Conservation (phyloP, 2,113 vertebrate species). For the Phrynosoma platyrhinos region DNA sequence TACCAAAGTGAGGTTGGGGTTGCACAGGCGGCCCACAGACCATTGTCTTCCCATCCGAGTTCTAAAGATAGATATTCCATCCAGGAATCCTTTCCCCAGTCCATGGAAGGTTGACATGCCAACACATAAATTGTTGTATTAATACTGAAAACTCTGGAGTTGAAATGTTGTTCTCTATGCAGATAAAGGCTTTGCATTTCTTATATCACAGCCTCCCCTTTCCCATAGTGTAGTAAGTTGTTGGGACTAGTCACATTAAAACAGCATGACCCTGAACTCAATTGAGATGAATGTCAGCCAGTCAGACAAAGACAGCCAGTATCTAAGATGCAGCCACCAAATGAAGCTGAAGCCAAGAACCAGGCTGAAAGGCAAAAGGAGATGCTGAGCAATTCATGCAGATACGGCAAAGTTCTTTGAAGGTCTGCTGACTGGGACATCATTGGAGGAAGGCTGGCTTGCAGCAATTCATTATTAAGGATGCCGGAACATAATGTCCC, state of each 20-base stretch:
- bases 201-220: not conserved
- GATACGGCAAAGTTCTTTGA: rapidly evolving
- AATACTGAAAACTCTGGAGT: not conserved
- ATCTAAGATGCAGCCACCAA: not conserved
- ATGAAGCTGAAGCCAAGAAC: rapidly evolving
- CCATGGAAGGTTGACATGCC: too few species aligned
- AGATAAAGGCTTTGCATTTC: not conserved
- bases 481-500: conserved; percentile 84
- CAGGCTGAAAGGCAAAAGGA: not conserved
- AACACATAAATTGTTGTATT: too few species aligned
- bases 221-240: not conserved
- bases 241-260: not conserved
- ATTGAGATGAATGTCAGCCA: not conserved
- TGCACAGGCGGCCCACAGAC: too few species aligned
- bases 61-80: not conserved
- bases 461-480: conserved; percentile 85
- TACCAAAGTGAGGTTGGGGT: too few species aligned
- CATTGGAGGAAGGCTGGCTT: conserved; percentile 59
- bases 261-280: not conserved
- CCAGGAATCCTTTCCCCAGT: not conserved
- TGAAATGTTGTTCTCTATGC: not conserved
- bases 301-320: not conserved
- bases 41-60: not conserved
- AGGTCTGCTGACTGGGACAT: conserved; percentile 33
- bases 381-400: not conserved